Evolutionary conservation across 2,888 invertebrate genomes (phyloP), one percentile per base, ranked within the genome.

Genomic region (Lysandra bellargus): DNA sequence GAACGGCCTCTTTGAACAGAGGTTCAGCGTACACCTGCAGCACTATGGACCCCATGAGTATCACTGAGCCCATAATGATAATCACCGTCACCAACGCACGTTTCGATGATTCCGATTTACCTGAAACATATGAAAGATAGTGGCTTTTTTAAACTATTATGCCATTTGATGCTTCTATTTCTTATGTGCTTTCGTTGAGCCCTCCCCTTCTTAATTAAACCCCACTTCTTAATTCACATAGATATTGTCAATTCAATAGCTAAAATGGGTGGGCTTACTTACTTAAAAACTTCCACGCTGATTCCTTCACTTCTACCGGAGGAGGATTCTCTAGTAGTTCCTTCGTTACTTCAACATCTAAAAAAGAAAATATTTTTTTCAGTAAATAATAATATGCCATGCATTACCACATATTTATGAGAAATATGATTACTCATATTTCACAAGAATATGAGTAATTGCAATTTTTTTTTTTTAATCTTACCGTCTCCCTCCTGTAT

Each of bases 11-110:
- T 72, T 87, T 88, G 84, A 94, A 92, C 7, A 94, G 84, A 0
- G 91, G 89, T 80, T 93, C 93, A 0, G 94, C 93, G 80, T 92
- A 94, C 1, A 93, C 91, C 82, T 93, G 92, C 0, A 94, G 86
- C 0, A 92, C 91, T 0, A 91, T 85, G 5, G 90, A 88, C 0
- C 94, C 94, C 92, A 93, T 93, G 81, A 91, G 83, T n/a, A 89
- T 90, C 0, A 90, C 86, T 1, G 87, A 14, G 0, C 87, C 83
- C 89, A 92, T 92, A 5, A 89, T 83, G 0, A 87, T 85, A 0
- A 94, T 83, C 1, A 88, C 87, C 0, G 87, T 81, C 0, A 81
- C 23, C 1, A 92, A 81, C 0, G 91, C 92, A 0, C 88, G 87
- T 44, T 88, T 87, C 0, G 92, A 91, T 9, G 91, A 88, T 78